Evolutionary conservation across 2,797 vertebrate species (phyloP).

Genomic region (Peromyscus eremicus): DNA sequence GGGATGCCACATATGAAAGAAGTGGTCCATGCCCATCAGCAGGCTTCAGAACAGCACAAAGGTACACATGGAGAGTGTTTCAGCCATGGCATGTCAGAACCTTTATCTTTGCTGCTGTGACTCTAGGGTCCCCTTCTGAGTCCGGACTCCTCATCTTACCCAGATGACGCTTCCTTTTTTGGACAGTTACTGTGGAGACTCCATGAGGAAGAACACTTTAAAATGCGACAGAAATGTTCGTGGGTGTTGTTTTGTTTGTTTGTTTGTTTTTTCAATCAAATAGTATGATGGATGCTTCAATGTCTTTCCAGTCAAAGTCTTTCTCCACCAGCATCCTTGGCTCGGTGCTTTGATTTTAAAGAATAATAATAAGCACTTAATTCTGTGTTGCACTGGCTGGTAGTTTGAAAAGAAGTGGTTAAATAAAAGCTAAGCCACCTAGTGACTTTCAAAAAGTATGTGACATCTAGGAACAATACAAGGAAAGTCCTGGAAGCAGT

Average conservation of each 20-base stretch:
- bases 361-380: background rate
- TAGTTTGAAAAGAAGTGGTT: constrained; percentile 38
- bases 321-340: background rate
- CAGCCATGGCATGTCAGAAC: background rate
- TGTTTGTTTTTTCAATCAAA: background rate
- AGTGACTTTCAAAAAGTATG: constrained; percentile 40
- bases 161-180: background rate
- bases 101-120: background rate
- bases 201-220: constrained; percentile 5
- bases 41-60: background rate
- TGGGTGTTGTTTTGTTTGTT: background rate
- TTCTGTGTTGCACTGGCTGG: background rate
- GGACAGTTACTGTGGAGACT: background rate
- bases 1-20: background rate
- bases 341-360: background rate
- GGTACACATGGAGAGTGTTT: background rate
- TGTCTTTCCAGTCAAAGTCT: background rate
- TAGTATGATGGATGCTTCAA: background rate
- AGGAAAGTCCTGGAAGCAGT: background rate
- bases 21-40: no score
- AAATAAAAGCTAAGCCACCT: background rate
- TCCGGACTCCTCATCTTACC: background rate
- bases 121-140: background rate
- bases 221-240: background rate
- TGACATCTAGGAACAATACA: background rate